phyloP scores from a whole-genome alignment of 2,113 vertebrate species.

The Cisticola juncidis region DNA sequence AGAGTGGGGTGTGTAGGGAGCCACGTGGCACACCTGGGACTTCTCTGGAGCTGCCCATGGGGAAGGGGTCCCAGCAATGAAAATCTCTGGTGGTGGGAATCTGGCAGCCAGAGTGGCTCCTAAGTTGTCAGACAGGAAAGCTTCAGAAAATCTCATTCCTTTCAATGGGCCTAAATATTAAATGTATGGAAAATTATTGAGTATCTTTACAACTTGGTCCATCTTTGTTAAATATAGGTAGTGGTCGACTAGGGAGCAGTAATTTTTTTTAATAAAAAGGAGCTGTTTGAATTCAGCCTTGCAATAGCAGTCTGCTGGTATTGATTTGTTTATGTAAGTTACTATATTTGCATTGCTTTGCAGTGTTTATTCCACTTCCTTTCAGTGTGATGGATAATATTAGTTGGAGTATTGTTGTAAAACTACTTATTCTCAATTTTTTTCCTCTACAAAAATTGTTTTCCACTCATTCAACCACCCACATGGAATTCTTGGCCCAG shows the following conservation, averaged over 20 bases:
- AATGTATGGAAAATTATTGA: neutral
- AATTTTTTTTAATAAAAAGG: neutral
- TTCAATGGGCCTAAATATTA: neutral
- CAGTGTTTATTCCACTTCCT: neutral
- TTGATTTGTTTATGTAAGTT: neutral
- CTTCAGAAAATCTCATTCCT: neutral
- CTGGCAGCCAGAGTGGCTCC: neutral
- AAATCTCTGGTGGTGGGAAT: neutral
- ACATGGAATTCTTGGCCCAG: neutral
- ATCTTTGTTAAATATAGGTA: neutral
- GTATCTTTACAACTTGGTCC: neutral
- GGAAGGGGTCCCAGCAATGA: too few relatives aligned
- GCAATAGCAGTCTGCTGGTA: neutral
- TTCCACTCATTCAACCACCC: neutral
- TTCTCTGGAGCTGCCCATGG: neutral
- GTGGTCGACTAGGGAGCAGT: neutral
- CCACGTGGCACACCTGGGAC: too few relatives aligned
- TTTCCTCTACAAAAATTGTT: neutral
- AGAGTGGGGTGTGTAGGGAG: neutral
- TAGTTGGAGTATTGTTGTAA: neutral
- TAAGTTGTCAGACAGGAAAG: neutral
- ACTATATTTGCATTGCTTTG: neutral
- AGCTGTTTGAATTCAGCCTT: neutral
- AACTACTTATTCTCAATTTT: conserved; percentile 2
- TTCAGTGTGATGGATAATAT: neutral